A percentile compares a stretch with the other conserved stretches of the same genome.
These are phyloP conservation scores for Oikopleura dioica DNA, from an alignment of 23 tunicate genomes.

Conservation along the genomic window DNA sequence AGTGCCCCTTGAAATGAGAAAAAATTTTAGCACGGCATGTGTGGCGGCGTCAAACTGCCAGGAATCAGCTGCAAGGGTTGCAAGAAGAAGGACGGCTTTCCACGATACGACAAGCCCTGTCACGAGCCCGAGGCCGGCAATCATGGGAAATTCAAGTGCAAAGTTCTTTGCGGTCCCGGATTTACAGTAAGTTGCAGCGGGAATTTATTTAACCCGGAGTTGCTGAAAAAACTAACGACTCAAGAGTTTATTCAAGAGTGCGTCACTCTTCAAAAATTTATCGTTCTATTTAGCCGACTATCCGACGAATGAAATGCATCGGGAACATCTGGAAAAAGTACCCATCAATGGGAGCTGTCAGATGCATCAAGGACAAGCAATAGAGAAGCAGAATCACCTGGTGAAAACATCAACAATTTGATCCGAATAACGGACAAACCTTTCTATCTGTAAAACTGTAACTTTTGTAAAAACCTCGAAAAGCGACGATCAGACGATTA, in stretches of 20 bases:
- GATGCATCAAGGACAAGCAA: neutral
- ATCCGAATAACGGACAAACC: too few relatives aligned
- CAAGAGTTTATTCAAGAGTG: too few relatives aligned
- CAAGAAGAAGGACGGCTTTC: neutral
- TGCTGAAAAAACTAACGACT: too few relatives aligned
- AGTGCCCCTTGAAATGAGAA: too few relatives aligned
- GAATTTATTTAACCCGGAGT: too few relatives aligned
- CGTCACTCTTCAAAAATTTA: too few relatives aligned
- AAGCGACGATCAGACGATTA: too few relatives aligned
- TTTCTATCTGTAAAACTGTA: too few relatives aligned
- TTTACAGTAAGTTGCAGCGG: neutral
- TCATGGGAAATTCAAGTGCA: neutral
- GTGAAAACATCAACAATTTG: too few relatives aligned
- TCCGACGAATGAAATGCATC: slow-evolving; percentile 6
- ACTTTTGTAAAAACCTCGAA: too few relatives aligned
- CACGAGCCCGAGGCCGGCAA: neutral
- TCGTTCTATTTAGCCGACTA: slow-evolving; percentile 4
- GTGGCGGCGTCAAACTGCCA: neutral
- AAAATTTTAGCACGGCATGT: slow-evolving; percentile 8
- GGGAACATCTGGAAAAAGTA: neutral
- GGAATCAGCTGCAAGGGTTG: neutral
- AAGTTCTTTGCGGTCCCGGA: neutral
- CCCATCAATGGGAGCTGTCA: neutral
- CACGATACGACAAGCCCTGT: neutral
- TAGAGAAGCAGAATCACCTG: too few relatives aligned